Percentiles rank a stretch among this genome's conserved stretches.
Evolutionary conservation across 2,113 vertebrate species (phyloP).

Genomic region (Labeo catla): DNA sequence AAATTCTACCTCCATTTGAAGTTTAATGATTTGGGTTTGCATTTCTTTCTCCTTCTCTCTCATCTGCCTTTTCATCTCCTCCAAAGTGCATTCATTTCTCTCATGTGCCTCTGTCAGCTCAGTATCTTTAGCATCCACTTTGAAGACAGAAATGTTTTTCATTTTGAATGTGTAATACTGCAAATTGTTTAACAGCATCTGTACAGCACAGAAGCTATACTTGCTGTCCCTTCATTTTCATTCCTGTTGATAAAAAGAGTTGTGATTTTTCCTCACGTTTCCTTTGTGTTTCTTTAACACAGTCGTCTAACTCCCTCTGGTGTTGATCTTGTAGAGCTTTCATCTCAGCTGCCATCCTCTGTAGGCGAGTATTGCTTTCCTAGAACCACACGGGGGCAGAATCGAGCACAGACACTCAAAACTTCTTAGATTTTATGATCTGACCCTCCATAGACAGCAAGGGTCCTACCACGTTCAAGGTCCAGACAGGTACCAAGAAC

Average conservation of each 20-base stretch:
- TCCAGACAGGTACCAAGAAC: too few relatives aligned
- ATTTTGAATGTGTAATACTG: not conserved
- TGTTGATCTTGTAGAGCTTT: slow-evolving; percentile 62
- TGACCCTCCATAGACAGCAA: too few relatives aligned
- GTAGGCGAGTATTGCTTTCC: slow-evolving; percentile 61
- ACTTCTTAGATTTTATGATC: not conserved
- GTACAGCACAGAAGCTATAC: not conserved
- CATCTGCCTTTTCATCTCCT: slow-evolving; percentile 82
- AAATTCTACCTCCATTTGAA: slow-evolving; percentile 87
- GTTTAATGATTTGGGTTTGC: slow-evolving; percentile 87
- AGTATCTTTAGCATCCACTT: slow-evolving; percentile 82
- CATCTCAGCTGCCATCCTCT: slow-evolving; percentile 60
- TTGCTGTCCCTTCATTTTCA: not conserved
- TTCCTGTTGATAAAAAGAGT: not conserved
- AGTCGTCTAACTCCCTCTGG: slow-evolving; percentile 68
- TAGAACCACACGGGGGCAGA: slow-evolving; percentile 39
- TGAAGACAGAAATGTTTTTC: slow-evolving; percentile 14
- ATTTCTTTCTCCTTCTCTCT: slow-evolving; percentile 85
- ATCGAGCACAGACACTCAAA: not conserved
- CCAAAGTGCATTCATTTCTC: slow-evolving; percentile 79
- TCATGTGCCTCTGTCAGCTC: slow-evolving; percentile 76
- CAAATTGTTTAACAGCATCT: not conserved
- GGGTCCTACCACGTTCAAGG: too few relatives aligned
- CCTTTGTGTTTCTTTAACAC: slow-evolving; percentile 45
- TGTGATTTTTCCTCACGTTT: slow-evolving; percentile 59